phyloP scores from a whole-genome alignment of 2,113 vertebrate genomes.

The Cephalopholis sonnerati region DNA sequence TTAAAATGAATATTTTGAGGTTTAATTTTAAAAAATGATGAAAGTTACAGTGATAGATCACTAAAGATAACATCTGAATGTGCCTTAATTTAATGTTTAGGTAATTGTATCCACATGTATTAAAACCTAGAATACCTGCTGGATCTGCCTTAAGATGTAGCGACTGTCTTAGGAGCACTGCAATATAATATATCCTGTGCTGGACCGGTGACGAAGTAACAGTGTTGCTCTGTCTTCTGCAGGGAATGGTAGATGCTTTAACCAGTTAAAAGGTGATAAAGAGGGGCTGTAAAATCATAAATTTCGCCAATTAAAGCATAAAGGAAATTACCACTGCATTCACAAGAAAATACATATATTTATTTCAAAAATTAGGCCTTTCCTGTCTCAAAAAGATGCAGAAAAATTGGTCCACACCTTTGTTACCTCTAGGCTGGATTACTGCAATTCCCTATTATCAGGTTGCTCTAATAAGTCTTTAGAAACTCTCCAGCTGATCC shows the following conservation, averaged over 20 bases:
- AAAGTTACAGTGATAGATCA: slow-evolving; percentile 15
- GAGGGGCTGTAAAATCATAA: neutral
- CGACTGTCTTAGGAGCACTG: slow-evolving; percentile 1
- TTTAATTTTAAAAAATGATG: slow-evolving; percentile 9
- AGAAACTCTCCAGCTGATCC: no score
- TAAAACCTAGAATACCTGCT: neutral
- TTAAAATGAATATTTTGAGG: neutral
- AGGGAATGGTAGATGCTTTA: neutral
- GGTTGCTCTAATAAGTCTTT: no score
- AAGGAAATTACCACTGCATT: no score
- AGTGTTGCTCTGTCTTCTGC: neutral
- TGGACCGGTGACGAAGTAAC: neutral
- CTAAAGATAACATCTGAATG: neutral
- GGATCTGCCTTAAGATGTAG: slow-evolving; percentile 7
- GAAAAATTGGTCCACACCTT: no score
- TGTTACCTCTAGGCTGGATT: no score
- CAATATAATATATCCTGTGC: neutral
- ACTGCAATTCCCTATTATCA: no score
- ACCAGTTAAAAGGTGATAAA: neutral
- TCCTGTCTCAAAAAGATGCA: no score
- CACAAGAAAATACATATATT: no score
- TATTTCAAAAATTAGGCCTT: no score
- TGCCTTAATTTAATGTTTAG: neutral
- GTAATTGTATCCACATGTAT: slow-evolving; percentile 10
- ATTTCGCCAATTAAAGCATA: neutral